These are phyloP conservation scores for Ceyx melanurus DNA, from an alignment of 2,113 vertebrate species.

Conservation along the genomic window DNA sequence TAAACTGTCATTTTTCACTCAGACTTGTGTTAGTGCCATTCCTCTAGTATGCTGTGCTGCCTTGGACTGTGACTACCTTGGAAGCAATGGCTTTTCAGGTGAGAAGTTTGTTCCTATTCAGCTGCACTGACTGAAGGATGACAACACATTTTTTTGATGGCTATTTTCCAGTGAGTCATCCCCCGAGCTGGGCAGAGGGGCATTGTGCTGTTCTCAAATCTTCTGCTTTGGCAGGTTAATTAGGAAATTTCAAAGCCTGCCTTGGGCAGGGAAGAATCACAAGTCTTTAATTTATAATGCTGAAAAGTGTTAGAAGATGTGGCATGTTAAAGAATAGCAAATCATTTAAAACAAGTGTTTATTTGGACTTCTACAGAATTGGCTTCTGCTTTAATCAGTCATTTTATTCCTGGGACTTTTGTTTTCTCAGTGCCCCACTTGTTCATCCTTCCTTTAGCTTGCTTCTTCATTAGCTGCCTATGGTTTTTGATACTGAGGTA, in stretches of 20 bases:
- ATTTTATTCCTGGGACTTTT: neutral
- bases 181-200: neutral
- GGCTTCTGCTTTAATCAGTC: neutral
- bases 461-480: neutral
- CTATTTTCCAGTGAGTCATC: slow-evolving; percentile 55
- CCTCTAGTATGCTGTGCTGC: neutral
- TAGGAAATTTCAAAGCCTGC: slow-evolving; percentile 1
- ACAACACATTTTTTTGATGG: neutral
- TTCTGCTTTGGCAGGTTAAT: slow-evolving; percentile 47
- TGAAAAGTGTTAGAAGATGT: neutral
- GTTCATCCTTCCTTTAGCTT: neutral
- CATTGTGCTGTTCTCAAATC: neutral
- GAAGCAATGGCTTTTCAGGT: neutral
- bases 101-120: slow-evolving; percentile 36
- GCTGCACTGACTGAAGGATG: neutral
- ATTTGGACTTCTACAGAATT: neutral
- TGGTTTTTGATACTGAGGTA: neutral
- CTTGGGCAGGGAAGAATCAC: neutral
- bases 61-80: neutral
- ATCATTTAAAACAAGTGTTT: neutral
- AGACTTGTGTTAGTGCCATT: neutral
- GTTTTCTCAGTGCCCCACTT: neutral
- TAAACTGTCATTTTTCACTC: too few relatives aligned
- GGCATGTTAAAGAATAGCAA: neutral
- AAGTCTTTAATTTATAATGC: neutral